These are phyloP conservation scores for Girardinus metallicus DNA, from an alignment of 2,797 vertebrate species.

Conservation along the genomic window DNA sequence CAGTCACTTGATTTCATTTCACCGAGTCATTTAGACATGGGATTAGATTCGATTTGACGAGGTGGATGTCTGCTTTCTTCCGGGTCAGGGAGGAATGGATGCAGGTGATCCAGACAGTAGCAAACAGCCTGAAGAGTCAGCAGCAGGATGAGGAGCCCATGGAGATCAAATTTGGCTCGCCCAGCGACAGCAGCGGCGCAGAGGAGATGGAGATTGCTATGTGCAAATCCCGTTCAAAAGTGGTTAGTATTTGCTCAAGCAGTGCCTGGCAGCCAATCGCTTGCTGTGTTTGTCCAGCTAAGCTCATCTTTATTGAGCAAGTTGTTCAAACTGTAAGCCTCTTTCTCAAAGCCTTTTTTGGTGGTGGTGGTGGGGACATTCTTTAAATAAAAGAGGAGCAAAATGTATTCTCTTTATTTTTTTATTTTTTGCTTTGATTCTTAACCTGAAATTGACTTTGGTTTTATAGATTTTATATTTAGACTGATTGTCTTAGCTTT, in stretches of 20 bases:
- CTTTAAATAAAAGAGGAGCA: constrained; percentile 25
- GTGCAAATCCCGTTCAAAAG: constrained; percentile 88
- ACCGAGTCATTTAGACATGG: constrained; percentile 6
- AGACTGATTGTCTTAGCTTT: not conserved
- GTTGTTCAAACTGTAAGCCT: constrained; percentile 66
- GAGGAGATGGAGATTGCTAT: constrained; percentile 92
- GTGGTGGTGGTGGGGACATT: constrained; percentile 22
- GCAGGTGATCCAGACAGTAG: constrained; percentile 91
- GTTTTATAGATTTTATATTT: not conserved
- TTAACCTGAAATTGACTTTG: not conserved
- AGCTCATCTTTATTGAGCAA: constrained; percentile 64
- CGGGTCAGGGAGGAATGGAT: constrained; percentile 92
- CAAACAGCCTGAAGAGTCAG: constrained; percentile 91
- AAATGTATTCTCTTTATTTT: not conserved
- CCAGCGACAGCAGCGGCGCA: constrained; percentile 80
- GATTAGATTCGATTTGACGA: constrained; percentile 31
- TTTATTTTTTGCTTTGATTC: not conserved
- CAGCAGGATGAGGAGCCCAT: constrained; percentile 84
- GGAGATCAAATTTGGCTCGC: constrained; percentile 90
- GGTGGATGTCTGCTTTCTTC: constrained; percentile 32
- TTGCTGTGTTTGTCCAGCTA: constrained; percentile 50
- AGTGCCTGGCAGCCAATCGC: constrained; percentile 48
- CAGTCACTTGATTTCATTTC: not conserved
- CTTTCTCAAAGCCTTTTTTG: constrained; percentile 60
- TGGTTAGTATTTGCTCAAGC: constrained; percentile 82